These are phyloP conservation scores for Potamarius usumacintae DNA, from an alignment of 2,113 vertebrate genomes.

Conservation along the genomic window DNA sequence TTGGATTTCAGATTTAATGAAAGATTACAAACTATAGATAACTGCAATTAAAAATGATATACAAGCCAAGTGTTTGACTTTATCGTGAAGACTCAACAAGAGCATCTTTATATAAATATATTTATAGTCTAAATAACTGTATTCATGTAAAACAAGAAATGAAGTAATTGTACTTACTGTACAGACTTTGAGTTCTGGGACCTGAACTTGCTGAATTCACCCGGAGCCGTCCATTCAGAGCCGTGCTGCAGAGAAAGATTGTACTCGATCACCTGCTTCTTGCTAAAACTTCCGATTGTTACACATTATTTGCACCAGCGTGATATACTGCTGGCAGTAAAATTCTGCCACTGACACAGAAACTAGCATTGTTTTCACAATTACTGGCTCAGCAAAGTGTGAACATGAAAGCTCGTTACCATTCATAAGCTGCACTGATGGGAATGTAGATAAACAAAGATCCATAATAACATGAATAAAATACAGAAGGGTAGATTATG, in stretches of 20 bases:
- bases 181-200: slow-evolving; percentile 82
- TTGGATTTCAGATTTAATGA: not conserved
- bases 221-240: slow-evolving; percentile 82
- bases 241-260: slow-evolving; percentile 70
- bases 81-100: not conserved
- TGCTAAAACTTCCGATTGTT: not conserved
- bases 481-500: no score
- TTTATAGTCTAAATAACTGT: not conserved
- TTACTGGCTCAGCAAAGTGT: not conserved
- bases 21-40: not conserved
- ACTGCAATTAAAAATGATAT: not conserved
- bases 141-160: not conserved
- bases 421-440: slow-evolving; percentile 1
- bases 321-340: not conserved
- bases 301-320: slow-evolving; percentile 15
- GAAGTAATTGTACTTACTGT: slow-evolving; percentile 68
- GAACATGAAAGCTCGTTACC: not conserved
- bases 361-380: not conserved
- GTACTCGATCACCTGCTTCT: not conserved
- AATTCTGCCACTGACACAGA: slow-evolving; percentile 4
- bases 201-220: slow-evolving; percentile 87
- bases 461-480: not conserved
- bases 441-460: not conserved
- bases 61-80: not conserved
- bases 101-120: not conserved